Conservation (phyloP, 1,140 invertebrate genomes). For the Procambarus virginalis region DNA sequence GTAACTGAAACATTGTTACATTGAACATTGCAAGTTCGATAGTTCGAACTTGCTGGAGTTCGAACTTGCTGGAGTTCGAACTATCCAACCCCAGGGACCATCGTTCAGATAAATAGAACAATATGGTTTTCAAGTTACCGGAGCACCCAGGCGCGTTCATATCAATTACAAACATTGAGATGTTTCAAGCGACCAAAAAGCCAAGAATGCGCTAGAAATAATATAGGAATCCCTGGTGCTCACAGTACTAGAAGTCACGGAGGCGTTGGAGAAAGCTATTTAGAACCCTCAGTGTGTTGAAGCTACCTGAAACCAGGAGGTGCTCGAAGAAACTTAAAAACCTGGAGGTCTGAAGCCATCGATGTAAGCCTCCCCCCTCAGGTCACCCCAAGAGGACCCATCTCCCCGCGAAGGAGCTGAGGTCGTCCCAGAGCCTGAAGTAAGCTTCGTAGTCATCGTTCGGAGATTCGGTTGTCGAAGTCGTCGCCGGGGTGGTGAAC, state of each 20-base stretch:
- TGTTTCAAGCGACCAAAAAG: neutral
- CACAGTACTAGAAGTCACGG: too few species aligned
- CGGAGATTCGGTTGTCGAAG: too few species aligned
- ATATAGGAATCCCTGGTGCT: too few species aligned
- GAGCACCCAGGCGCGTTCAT: too few species aligned
- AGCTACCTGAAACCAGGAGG: neutral
- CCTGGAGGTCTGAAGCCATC: slow-evolving; percentile 39
- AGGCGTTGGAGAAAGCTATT: too few species aligned
- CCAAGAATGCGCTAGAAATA: too few species aligned
- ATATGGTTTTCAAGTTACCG: neutral
- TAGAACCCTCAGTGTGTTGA: neutral
- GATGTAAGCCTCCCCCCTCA: neutral
- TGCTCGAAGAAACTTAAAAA: neutral
- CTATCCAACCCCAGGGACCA: neutral
- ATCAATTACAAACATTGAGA: neutral
- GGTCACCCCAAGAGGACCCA: slow-evolving; percentile 13
- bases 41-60: too few species aligned
- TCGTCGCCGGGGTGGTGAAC: neutral
- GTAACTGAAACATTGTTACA: too few species aligned
- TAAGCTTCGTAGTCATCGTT: neutral
- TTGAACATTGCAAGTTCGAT: too few species aligned
- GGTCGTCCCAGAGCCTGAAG: slow-evolving; percentile 43
- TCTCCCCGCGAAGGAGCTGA: slow-evolving; percentile 34
- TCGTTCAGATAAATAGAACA: neutral
- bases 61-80: too few species aligned